Percentiles rank a stretch among this genome's conserved stretches.
phyloP scores from a whole-genome alignment of 2,797 vertebrate genomes.

The Pteropus rufus region DNA sequence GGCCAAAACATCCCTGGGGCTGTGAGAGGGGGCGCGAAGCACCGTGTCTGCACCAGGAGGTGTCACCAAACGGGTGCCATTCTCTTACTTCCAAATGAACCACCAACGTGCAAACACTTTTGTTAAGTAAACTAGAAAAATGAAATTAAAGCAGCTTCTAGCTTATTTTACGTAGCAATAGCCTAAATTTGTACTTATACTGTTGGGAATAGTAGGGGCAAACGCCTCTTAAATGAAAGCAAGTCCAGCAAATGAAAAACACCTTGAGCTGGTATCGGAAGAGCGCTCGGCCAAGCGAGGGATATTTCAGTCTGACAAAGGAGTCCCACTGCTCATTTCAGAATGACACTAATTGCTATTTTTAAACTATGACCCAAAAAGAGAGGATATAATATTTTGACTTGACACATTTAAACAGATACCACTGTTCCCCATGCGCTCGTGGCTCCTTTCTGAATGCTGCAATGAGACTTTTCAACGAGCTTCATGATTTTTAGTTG shows the following conservation, averaged over 20 bases:
- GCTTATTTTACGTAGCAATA: not conserved
- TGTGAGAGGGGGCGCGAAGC: not conserved
- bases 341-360: conserved; percentile 26
- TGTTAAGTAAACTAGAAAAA: not conserved
- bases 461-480: not conserved
- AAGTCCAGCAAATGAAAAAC: not conserved
- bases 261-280: not conserved
- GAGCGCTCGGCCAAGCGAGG: not conserved
- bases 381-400: not conserved
- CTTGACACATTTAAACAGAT: not conserved
- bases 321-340: not conserved
- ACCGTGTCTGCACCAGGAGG: not conserved
- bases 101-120: not conserved
- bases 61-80: not conserved
- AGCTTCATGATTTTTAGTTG: not conserved
- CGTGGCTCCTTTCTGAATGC: not conserved
- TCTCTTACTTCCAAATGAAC: not conserved
- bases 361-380: not conserved
- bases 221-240: not conserved
- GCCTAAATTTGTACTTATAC: not conserved
- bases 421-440: not conserved
- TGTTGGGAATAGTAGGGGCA: not conserved
- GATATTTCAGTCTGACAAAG: not conserved
- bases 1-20: accelerated
- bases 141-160: not conserved